Base-by-base conservation (phyloP, 2,113 vertebrate genomes). In the Scomber japonicus region DNA sequence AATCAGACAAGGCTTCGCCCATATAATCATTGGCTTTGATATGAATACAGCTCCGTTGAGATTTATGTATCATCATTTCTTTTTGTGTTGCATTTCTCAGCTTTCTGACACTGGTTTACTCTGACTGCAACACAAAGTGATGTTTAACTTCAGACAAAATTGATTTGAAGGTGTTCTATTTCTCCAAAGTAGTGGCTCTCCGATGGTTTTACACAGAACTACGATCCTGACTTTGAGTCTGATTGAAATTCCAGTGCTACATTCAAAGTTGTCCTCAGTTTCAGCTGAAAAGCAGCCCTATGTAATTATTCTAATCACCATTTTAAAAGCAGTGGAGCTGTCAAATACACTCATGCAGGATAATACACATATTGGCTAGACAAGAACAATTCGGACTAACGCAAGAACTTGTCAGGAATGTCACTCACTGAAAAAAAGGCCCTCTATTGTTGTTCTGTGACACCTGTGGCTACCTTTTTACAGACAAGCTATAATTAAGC, bases 291-390 rank as follows among this genome's bases (percentile, higher is more conserved):
- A 88, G 78, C 59, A 13, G 64, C 31, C 75, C 89, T 75, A 75
- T 91, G 87, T 88, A 91, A 95, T 94, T 92, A 93, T 80, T 31
- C 63, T 82, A 87, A 89, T 85, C 53, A 54, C 53, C 76, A 82
- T 88, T 93, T 91, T 89, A 91, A 93, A 91, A 94, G 89, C 88
- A 67, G 73, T 49, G 59, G 87, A 81, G 89, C 89, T 92, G 88
- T 93, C 90, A 93, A 82, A 81, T 71, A 81, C 87, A 81, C 72
- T 74, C 65, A 77, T 77, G 63, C 74, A 67, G 81, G 63, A 81
- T 73, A 86, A 86, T 88, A 85, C 77, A 86, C 75, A 85, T 62
- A 84, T 78, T 83, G 85, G 87, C 84, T 63, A 14, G 69, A 85
- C 85, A 84, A 56, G 31, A 90, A 76, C 75, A 30, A 67, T 62